Conservation (phyloP, 2,113 vertebrate genomes). For the Neogale vison region DNA sequence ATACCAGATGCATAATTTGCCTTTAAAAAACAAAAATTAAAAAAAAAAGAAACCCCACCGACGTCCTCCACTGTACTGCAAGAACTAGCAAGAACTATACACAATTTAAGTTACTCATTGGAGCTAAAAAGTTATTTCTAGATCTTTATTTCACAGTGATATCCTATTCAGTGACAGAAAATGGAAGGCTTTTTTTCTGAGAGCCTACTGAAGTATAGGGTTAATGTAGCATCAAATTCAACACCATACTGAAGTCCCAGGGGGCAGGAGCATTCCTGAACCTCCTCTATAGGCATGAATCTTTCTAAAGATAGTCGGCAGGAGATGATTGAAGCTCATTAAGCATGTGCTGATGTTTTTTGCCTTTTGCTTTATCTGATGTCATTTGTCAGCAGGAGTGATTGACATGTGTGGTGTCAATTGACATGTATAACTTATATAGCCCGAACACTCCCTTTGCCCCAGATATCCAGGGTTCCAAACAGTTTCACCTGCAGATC, state of each 20-base stretch:
- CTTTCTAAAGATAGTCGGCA: background rate
- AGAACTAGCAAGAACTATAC: background rate
- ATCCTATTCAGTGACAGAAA: background rate
- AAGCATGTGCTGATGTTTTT: background rate
- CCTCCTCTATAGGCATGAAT: background rate
- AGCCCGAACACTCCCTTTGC: background rate
- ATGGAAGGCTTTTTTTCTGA: background rate
- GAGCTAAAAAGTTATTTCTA: background rate
- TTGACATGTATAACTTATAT: background rate
- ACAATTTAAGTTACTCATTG: background rate
- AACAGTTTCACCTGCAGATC: background rate
- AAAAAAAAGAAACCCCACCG: background rate
- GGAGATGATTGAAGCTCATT: background rate
- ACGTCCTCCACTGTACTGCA: background rate
- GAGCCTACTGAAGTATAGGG: background rate
- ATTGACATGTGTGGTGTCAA: background rate
- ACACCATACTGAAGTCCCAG: background rate
- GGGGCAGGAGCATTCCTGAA: background rate
- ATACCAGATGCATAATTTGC: background rate
- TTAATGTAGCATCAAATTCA: background rate
- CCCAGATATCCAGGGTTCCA: background rate
- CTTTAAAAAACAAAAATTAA: background rate
- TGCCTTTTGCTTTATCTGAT: background rate
- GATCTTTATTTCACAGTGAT: background rate
- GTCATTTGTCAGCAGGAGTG: background rate